Percentiles rank a stretch among this genome's conserved stretches.
phyloP scores from a whole-genome alignment of 2,797 vertebrate species.

The Squalus acanthias region DNA sequence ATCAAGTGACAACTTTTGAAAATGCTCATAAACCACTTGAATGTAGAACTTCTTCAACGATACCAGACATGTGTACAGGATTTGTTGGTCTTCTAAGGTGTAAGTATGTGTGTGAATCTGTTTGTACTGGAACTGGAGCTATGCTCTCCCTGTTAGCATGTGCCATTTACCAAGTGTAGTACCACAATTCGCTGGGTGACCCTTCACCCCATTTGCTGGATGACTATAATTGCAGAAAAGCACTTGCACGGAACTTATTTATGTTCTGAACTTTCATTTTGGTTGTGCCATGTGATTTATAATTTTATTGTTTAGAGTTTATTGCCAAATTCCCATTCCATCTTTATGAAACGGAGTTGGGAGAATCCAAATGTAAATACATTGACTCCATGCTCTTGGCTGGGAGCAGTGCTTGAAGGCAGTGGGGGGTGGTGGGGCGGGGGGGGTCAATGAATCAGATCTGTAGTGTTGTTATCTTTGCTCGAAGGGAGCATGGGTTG shows the following conservation, averaged over 20 bases:
- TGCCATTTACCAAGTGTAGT: neutral
- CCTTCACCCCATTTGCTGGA: neutral
- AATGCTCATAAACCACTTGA: neutral
- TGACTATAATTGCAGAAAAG: neutral
- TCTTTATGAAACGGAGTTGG: neutral
- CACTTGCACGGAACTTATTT: neutral
- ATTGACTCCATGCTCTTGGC: neutral
- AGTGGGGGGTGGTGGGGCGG: too few relatives aligned
- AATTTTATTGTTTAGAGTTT: neutral
- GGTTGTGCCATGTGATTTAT: neutral
- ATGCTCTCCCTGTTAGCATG: neutral
- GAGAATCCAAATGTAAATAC: neutral
- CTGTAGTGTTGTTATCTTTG: neutral
- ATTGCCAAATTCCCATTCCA: neutral
- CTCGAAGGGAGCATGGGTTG: neutral
- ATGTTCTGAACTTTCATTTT: neutral
- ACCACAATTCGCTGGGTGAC: neutral
- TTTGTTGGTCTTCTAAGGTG: neutral
- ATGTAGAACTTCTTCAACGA: neutral
- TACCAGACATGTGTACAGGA: neutral
- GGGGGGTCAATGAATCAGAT: neutral
- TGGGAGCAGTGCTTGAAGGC: neutral
- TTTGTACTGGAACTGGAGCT: neutral
- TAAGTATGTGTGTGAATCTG: neutral
- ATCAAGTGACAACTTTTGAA: neutral